phyloP scores from a whole-genome alignment of 2,888 invertebrate species.

The Pseudococcus viburni region DNA sequence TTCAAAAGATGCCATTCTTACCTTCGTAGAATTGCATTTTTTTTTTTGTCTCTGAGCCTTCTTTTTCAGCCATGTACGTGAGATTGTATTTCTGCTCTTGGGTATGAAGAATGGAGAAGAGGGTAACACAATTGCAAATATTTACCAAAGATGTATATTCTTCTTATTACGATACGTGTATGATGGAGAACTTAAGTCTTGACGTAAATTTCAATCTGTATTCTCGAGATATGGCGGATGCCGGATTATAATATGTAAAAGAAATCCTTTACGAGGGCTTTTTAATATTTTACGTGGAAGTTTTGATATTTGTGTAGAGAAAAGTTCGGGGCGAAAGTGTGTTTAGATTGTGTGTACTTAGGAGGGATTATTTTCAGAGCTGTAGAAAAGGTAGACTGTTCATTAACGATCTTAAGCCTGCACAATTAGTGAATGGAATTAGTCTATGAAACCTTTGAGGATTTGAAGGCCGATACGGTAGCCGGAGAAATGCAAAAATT shows the following conservation, averaged over 20 bases:
- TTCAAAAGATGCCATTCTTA: not conserved
- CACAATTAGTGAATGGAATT: conserved; percentile 27
- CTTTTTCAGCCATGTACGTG: not conserved
- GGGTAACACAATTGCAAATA: not conserved
- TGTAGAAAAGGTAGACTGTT: not conserved
- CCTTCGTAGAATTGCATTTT: not conserved
- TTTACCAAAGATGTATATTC: not conserved
- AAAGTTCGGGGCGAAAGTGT: not conserved
- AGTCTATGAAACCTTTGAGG: not conserved
- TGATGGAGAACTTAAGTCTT: not conserved
- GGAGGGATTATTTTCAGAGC: not conserved
- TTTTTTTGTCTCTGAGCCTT: not conserved
- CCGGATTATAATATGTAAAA: not conserved
- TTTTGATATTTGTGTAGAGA: not conserved
- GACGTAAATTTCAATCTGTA: not conserved
- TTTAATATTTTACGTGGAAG: not conserved
- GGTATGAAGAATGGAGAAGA: not conserved
- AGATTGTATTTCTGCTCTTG: not conserved
- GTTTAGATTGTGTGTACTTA: not conserved
- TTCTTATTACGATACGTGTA: not conserved
- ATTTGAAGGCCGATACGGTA: not conserved
- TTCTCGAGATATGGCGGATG: not conserved
- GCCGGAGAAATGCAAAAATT: not conserved
- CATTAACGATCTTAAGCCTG: not conserved
- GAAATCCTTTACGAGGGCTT: not conserved